Percentiles rank a stretch among this genome's conserved stretches.
Conservation (phyloP, 1,140 invertebrate species). For the Pseudomyrmex flavicornis region DNA sequence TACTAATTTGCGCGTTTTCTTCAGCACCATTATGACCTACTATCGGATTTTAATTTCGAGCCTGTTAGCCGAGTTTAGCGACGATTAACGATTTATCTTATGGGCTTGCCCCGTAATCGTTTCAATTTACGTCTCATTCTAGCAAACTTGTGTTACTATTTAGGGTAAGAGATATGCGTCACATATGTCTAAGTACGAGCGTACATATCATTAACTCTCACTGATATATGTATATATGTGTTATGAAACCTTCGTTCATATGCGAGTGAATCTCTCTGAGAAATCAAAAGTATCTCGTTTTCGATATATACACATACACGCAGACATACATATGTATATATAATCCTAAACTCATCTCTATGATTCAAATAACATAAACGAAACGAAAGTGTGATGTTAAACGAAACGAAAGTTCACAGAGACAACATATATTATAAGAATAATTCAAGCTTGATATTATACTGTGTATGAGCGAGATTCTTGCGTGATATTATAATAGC, state of each 20-base stretch:
- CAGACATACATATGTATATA: too few species aligned
- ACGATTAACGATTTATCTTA: not conserved
- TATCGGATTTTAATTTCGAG: constrained; percentile 30
- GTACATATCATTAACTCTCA: constrained; percentile 61
- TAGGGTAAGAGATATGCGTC: constrained; percentile 63
- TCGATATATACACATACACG: not conserved
- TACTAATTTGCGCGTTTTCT: constrained; percentile 13
- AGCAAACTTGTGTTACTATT: constrained; percentile 50
- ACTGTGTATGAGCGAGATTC: constrained; percentile 14
- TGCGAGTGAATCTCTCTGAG: constrained; percentile 31
- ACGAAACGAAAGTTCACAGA: constrained; percentile 26
- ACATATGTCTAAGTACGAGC: constrained; percentile 58
- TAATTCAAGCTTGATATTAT: constrained; percentile 9
- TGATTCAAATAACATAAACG: constrained; percentile 19
- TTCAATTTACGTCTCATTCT: constrained; percentile 44
- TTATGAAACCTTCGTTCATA: constrained; percentile 47
- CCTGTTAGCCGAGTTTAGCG: constrained; percentile 22
- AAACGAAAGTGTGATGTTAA: not conserved
- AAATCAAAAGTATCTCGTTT: constrained; percentile 43
- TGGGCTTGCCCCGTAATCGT: constrained; percentile 6
- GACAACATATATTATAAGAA: constrained; percentile 16
- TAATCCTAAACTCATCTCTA: constrained; percentile 1
- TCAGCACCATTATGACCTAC: constrained; percentile 52
- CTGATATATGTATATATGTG: constrained; percentile 53
- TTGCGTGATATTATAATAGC: constrained; percentile 4